Percentiles rank a stretch among this genome's conserved stretches.
Evolutionary conservation across 2,888 invertebrate genomes (phyloP).

Genomic region (Miltochrista miniata): DNA sequence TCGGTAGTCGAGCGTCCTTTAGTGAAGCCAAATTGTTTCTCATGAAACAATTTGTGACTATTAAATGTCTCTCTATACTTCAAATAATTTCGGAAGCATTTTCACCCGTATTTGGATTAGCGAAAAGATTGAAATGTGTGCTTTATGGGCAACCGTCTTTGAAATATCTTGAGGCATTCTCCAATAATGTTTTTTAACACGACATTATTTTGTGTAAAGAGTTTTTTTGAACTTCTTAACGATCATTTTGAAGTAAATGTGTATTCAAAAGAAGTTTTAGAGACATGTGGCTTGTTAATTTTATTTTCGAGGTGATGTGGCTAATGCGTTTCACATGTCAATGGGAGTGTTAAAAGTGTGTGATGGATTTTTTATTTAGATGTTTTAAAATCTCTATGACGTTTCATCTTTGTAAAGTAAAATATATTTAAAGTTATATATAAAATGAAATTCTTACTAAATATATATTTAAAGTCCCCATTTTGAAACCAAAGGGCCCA

Average conservation of each 20-base stretch:
- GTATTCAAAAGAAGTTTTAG: slow-evolving; percentile 41
- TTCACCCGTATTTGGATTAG: slow-evolving; percentile 10
- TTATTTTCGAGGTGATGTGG: slow-evolving; percentile 25
- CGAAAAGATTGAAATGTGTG: slow-evolving; percentile 16
- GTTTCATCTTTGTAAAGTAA: too few species aligned
- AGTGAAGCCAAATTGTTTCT: too few species aligned
- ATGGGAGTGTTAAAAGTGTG: slow-evolving; percentile 11
- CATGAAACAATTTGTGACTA: too few species aligned
- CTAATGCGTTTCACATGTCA: slow-evolving; percentile 33
- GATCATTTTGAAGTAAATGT: slow-evolving; percentile 63
- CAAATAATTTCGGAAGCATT: slow-evolving; percentile 7
- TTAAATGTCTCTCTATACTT: too few species aligned
- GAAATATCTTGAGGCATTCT: slow-evolving; percentile 27
- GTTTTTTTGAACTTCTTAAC: slow-evolving; percentile 51
- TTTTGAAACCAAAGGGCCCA: too few species aligned
- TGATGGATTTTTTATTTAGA: slow-evolving; percentile 15
- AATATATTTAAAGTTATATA: too few species aligned
- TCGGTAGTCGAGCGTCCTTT: too few species aligned
- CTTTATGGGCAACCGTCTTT: slow-evolving; percentile 29
- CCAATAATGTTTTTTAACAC: slow-evolving; percentile 22
- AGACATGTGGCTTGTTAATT: slow-evolving; percentile 33
- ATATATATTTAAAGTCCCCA: too few species aligned
- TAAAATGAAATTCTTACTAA: too few species aligned
- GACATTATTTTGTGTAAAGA: slow-evolving; percentile 29
- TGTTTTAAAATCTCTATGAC: slow-evolving; percentile 4